Evolutionary conservation across 92 coral and sea anemone species (phyloP).

Genomic region (Plumapathes pennacea): DNA sequence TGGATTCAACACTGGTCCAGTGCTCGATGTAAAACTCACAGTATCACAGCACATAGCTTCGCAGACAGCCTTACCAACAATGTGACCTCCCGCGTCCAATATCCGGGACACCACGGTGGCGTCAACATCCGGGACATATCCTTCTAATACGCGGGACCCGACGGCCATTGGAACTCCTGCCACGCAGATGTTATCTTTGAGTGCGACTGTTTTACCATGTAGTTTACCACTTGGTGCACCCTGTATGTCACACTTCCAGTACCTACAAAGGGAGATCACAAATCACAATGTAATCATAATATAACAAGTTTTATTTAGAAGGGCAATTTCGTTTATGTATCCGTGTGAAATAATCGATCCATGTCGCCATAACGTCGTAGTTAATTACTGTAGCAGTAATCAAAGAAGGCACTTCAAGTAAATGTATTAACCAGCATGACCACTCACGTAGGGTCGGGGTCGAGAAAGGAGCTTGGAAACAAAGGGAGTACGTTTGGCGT

Average conservation of each 20-base stretch:
- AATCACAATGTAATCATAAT: too few species aligned
- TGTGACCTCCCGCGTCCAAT: conserved; percentile 41
- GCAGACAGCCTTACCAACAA: conserved; percentile 49
- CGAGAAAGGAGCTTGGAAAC: too few species aligned
- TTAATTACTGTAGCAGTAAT: too few species aligned
- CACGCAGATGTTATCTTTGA: conserved; percentile 43
- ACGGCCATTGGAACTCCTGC: conserved; percentile 44
- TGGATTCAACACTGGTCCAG: conserved; percentile 36
- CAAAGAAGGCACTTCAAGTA: too few species aligned
- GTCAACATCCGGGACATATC: conserved; percentile 47
- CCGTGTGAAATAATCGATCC: too few species aligned
- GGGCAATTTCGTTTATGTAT: too few species aligned
- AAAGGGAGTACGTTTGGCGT: too few species aligned
- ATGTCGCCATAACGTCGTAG: too few species aligned
- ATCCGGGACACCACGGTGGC: conserved; percentile 49
- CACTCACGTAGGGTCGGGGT: too few species aligned
- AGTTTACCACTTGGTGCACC: conserved; percentile 45
- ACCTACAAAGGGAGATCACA: too few species aligned
- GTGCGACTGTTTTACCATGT: conserved; percentile 25
- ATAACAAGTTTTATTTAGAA: too few species aligned
- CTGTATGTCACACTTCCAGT: conserved; percentile 25
- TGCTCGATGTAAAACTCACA: conserved; percentile 26
- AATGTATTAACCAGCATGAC: too few species aligned
- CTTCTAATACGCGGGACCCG: conserved; percentile 42
- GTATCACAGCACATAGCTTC: conserved; percentile 39